phyloP scores from a whole-genome alignment of 2,113 vertebrate genomes.

The Corythornis madagascariensis region DNA sequence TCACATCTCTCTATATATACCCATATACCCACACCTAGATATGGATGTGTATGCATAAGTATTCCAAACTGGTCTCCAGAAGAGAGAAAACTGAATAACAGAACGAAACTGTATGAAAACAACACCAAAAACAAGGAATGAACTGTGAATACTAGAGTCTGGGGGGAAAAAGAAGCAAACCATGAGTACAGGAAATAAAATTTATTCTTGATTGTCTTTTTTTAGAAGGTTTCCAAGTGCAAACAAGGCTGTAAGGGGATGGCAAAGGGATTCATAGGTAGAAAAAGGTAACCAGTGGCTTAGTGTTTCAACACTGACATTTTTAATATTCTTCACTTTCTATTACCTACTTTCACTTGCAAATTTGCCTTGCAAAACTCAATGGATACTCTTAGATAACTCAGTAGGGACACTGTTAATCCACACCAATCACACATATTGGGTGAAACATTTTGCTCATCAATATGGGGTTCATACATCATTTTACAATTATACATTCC shows the following conservation, averaged over 20 bases:
- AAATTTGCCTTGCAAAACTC: neutral
- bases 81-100: neutral
- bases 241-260: neutral
- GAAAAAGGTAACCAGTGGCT: neutral
- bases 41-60: neutral
- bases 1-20: neutral
- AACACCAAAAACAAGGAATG: neutral
- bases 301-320: neutral
- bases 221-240: neutral
- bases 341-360: neutral
- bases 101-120: neutral
- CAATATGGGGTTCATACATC: neutral
- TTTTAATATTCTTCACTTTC: neutral
- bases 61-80: neutral
- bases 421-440: neutral
- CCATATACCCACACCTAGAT: neutral
- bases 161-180: rapidly evolving
- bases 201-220: neutral
- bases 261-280: neutral
- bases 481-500: neutral
- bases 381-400: neutral
- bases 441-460: neutral
- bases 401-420: neutral
- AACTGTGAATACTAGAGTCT: neutral
- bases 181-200: neutral